phyloP scores from a whole-genome alignment of 2,113 vertebrate species.

The Indicator maculatus region DNA sequence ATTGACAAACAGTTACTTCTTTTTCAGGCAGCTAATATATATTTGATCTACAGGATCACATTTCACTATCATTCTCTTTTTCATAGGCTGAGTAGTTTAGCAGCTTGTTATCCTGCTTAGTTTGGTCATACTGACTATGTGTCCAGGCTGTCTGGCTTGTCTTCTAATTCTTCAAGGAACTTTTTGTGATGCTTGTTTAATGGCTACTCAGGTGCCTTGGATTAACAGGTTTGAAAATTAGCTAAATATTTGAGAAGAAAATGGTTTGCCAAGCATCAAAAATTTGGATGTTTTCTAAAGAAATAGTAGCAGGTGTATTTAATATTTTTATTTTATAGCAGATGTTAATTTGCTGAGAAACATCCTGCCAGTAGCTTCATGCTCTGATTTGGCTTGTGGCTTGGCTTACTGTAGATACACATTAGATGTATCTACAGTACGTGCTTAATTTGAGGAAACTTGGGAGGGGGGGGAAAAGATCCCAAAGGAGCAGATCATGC shows the following conservation, averaged over 20 bases:
- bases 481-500: neutral
- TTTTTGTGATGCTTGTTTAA: neutral
- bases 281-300: neutral
- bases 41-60: neutral
- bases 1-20: neutral
- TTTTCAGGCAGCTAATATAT: neutral
- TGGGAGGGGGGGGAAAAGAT: neutral
- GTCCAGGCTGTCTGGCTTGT: neutral
- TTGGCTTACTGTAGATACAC: neutral
- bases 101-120: neutral
- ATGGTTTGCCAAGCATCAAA: neutral
- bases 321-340: neutral
- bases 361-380: neutral
- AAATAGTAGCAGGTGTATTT: neutral
- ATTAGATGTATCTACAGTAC: neutral
- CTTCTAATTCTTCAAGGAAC: neutral
- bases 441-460: neutral
- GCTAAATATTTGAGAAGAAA: neutral
- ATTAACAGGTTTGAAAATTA: neutral
- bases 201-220: neutral
- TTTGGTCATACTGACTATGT: neutral
- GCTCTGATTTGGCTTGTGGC: neutral
- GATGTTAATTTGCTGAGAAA: neutral
- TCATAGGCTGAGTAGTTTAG: neutral
- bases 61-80: neutral